A percentile compares a stretch with the other conserved stretches of the same genome.
These are phyloP conservation scores for Fragariocoptes setiger DNA, from an alignment of 1,140 invertebrate species.

Conservation along the genomic window DNA sequence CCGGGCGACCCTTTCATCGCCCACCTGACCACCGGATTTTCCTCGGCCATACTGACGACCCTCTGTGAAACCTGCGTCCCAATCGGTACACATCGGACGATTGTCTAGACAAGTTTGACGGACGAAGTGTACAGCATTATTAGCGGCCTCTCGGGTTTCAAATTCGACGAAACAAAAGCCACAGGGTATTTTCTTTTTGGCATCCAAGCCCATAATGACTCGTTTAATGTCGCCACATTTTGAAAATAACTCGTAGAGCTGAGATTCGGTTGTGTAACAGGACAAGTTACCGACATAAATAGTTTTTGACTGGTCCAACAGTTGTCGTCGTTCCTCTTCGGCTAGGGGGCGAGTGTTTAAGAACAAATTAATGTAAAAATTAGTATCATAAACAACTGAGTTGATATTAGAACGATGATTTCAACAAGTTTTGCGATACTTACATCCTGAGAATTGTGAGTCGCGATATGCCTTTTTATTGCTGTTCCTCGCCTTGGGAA, in stretches of 20 bases:
- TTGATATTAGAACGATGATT: too few relatives aligned
- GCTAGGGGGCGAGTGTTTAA: too few relatives aligned
- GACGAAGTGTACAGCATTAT: conserved; percentile 76
- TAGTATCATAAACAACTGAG: too few relatives aligned
- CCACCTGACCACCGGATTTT: conserved; percentile 88
- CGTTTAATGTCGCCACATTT: conserved; percentile 79
- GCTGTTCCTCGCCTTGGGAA: background rate
- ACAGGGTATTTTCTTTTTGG: conserved; percentile 92
- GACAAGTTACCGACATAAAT: conserved; percentile 92
- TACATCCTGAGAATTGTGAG: background rate
- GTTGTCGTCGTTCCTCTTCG: background rate
- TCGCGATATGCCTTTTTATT: background rate
- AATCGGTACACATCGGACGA: conserved; percentile 81
- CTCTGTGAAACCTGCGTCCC: conserved; percentile 96
- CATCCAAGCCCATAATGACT: conserved; percentile 92
- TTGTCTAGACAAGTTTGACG: conserved; percentile 91
- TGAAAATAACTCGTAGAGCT: conserved; percentile 87
- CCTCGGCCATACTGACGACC: conserved; percentile 91
- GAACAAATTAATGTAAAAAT: too few relatives aligned
- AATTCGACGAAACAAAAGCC: conserved; percentile 97
- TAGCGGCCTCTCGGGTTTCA: conserved; percentile 54
- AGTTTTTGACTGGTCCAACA: conserved; percentile 21
- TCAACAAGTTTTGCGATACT: too few relatives aligned
- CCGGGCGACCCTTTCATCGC: conserved; percentile 40
- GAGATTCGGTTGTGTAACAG: conserved; percentile 94